These are phyloP conservation scores for Cerastis leucographa DNA, from an alignment of 2,888 invertebrate genomes.

Conservation along the genomic window DNA sequence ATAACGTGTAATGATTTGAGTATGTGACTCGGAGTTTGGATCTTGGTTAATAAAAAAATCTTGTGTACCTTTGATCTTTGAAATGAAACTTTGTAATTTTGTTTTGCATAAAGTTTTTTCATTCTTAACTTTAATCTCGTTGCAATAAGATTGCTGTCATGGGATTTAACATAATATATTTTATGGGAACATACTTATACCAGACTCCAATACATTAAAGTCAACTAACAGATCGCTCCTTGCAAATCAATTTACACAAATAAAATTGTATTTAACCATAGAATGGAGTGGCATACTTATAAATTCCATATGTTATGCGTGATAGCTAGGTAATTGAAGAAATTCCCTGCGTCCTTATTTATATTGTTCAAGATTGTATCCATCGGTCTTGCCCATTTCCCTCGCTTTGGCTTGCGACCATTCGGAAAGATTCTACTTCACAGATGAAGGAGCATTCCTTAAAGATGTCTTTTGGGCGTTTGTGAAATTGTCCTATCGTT, in stretches of 20 bases:
- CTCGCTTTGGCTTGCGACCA: slow-evolving; percentile 63
- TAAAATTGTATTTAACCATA: slow-evolving; percentile 1
- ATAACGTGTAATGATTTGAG: background rate
- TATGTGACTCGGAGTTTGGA: background rate
- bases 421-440: slow-evolving; percentile 65
- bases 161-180: background rate
- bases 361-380: slow-evolving; percentile 54
- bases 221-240: background rate
- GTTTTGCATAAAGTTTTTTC: background rate
- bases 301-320: slow-evolving; percentile 1
- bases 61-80: background rate
- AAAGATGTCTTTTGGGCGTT: slow-evolving; percentile 53
- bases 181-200: background rate
- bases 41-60: background rate
- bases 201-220: background rate
- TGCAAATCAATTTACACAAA: background rate
- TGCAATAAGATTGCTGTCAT: background rate
- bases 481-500: slow-evolving; percentile 41
- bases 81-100: background rate
- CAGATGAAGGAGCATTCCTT: slow-evolving; percentile 61
- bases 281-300: background rate
- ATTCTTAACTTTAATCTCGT: background rate
- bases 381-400: slow-evolving; percentile 52
- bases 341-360: slow-evolving; percentile 51
- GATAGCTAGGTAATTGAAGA: slow-evolving; percentile 26